Percentiles rank a stretch among this genome's conserved stretches.
Evolutionary conservation across 2,113 vertebrate species (phyloP).

Genomic region (Colius striatus): DNA sequence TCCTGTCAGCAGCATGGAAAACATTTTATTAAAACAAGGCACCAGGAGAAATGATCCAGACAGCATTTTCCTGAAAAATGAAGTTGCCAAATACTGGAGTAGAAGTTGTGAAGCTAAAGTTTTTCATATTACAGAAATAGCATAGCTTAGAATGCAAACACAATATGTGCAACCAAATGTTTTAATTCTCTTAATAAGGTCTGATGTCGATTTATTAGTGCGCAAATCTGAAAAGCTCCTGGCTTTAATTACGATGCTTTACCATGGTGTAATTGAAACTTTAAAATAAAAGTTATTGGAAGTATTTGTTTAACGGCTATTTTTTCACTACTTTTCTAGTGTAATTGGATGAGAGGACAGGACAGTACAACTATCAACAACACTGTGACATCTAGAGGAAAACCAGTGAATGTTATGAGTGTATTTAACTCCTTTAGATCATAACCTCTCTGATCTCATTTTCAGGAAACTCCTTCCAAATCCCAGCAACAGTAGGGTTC

Average conservation of each 20-base stretch:
- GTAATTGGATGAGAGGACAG: fast-evolving
- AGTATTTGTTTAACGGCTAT: not conserved
- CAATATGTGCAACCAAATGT: not conserved
- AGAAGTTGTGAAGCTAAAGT: slow-evolving; percentile 1
- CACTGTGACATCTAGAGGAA: not conserved
- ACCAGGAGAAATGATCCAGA: not conserved
- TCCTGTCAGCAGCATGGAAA: slow-evolving; percentile 9
- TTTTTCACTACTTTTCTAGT: not conserved
- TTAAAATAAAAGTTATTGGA: not conserved
- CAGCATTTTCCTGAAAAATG: slow-evolving; percentile 32
- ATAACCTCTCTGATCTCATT: not conserved
- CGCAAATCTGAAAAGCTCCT: not conserved
- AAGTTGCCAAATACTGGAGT: slow-evolving; percentile 24
- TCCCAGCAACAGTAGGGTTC: not conserved
- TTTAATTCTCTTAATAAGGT: not conserved
- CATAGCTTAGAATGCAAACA: not conserved
- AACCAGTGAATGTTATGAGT: not conserved
- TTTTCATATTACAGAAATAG: not conserved
- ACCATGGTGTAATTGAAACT: not conserved
- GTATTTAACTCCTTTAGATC: not conserved
- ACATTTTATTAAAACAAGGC: slow-evolving; percentile 56
- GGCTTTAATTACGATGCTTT: not conserved
- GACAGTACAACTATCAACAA: too few species aligned
- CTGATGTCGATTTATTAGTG: not conserved
- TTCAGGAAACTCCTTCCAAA: not conserved